Base-by-base conservation (phyloP, 2,797 vertebrate species). In the Protosalanx chinensis region DNA sequence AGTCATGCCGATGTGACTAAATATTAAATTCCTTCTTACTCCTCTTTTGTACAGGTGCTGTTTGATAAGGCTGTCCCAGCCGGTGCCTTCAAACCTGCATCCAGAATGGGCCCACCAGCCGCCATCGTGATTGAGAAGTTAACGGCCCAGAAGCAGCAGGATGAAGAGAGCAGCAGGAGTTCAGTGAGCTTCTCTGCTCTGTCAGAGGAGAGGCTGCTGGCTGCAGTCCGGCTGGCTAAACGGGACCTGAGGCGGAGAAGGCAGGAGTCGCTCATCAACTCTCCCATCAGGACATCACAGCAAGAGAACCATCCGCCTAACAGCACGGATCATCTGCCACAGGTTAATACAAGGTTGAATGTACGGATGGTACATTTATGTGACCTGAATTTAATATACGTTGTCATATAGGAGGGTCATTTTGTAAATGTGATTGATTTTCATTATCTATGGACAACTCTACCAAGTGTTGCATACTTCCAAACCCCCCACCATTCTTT, bases 121-220 rank as follows among this genome's bases (percentile, higher is more conserved):
- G 94, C 95, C 68, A 95, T 99, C 78, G 72, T 93, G 83, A 96
- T 99, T 57, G 96, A 99, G 87, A 97, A 94, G 79, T 84, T 98
- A 77, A 85, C 86, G 29, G 82, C 85, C 0, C 35, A 79, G 13
- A 64, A 77, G 61, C 68, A 10, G 67, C 82, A 82, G 41, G 82
- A 73, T 12, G 76, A 82, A 12, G 81, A 82, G 8, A 79, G 84
- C 58, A 79, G 77, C 53, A 80, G 71, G 71, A 90, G 90, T 74
- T 93, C 93, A 13, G 46, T 94, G 61, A 85, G 86, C 33, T 97
- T 99, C 84, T 95, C 95, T 0, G 78, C 90, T 1, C 72, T 99
- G 10, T 98, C 97, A 1, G 95, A 98, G 85, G 96, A 99, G 71
- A 93, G 87, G 65, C 90, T 99, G 59, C 92, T 88, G 76, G 81